Evolutionary conservation across 2,888 invertebrate species (phyloP).

Genomic region (Ptychoptera albimana): DNA sequence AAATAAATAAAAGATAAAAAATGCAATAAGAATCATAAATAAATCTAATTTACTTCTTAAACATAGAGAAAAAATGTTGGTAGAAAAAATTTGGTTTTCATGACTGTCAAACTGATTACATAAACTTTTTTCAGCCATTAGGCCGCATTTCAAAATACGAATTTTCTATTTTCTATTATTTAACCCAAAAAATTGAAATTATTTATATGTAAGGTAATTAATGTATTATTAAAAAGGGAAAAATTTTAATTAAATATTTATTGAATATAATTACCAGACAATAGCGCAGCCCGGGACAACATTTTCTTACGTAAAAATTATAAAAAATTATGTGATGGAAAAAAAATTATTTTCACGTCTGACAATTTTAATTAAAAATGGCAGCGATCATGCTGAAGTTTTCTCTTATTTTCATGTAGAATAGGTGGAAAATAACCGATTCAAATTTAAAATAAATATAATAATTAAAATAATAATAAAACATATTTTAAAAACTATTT

Average conservation of each 20-base stretch:
- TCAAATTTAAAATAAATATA: too few species aligned
- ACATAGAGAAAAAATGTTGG: conserved; percentile 7
- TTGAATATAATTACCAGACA: conserved; percentile 40
- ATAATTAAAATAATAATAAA: too few species aligned
- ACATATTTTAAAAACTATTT: too few species aligned
- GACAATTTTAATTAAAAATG: too few species aligned
- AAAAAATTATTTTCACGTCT: too few species aligned
- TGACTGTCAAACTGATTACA: conserved; percentile 32
- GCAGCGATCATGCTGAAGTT: too few species aligned
- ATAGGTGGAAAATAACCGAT: too few species aligned
- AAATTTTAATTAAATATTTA: conserved; percentile 9
- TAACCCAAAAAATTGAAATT: not conserved
- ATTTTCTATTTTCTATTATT: conserved; percentile 3
- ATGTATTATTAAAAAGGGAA: not conserved
- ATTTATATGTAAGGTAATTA: not conserved
- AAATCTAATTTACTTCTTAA: conserved; percentile 3
- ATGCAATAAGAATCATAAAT: conserved; percentile 8
- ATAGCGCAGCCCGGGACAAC: conserved; percentile 51
- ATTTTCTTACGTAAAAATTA: conserved; percentile 29
- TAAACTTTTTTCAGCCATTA: conserved; percentile 26
- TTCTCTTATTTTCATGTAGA: too few species aligned
- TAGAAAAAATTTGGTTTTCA: not conserved
- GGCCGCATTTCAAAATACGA: conserved; percentile 23
- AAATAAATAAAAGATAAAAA: conserved; percentile 20
- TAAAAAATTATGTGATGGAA: too few species aligned